Conservation (phyloP, 2,888 invertebrate species). For the Notodonta dromedarius region DNA sequence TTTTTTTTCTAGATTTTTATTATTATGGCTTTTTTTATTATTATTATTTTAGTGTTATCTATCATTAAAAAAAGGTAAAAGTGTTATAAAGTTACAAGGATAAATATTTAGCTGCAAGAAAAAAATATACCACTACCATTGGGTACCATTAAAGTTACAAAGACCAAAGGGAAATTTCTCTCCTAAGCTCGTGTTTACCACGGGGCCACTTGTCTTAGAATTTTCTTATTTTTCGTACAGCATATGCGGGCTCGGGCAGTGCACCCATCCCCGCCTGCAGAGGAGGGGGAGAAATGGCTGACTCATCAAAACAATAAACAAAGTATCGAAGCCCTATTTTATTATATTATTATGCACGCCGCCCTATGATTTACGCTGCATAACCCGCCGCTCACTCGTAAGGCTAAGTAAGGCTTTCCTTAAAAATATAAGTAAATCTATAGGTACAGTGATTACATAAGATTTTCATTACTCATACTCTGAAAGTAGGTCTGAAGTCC, state of each 20-base stretch:
- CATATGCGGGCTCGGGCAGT: constrained; percentile 69
- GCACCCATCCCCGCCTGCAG: constrained; percentile 47
- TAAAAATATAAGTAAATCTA: neutral
- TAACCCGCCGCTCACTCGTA: constrained; percentile 54
- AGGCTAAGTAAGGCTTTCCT: constrained; percentile 17
- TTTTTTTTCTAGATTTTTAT: no score
- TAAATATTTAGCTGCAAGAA: no score
- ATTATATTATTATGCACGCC: constrained; percentile 81
- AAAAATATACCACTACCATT: no score
- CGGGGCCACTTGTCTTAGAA: constrained; percentile 3
- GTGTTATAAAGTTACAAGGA: no score
- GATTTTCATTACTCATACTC: no score
- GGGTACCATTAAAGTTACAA: no score
- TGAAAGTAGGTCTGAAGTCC: no score
- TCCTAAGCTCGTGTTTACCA: neutral
- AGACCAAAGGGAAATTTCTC: neutral
- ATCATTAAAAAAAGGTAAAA: no score
- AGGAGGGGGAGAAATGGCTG: constrained; percentile 69
- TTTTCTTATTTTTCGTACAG: constrained; percentile 53
- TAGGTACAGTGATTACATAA: no score
- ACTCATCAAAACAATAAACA: constrained; percentile 86
- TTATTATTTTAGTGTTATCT: no score
- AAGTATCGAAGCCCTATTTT: constrained; percentile 81
- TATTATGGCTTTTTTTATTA: no score
- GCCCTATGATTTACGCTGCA: constrained; percentile 82